Base-by-base conservation (phyloP, 2,888 invertebrate species). In the Melipona bicolor region DNA sequence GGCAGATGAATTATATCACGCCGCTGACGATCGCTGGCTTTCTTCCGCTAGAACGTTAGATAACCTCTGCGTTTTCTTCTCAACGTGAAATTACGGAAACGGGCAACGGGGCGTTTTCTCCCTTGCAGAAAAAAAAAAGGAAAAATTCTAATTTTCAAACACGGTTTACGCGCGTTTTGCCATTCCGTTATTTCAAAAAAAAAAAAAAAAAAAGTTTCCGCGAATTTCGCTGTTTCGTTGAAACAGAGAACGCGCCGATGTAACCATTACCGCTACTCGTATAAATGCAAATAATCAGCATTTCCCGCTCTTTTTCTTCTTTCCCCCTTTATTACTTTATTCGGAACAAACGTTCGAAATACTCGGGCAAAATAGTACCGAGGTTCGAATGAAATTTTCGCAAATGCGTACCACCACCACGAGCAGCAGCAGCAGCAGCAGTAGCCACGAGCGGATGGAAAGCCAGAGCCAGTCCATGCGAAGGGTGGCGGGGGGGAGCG, bases 351-450 rank as follows among this genome's bases (percentile, higher is more conserved):
- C 17, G 9, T 24, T 9, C 17, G 24, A 24, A 61, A 52, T 17
- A 52, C 52, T 5, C 52, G 52, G 19, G 17, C 52, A 17, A 11
- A 21, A 56, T 6, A 56, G 21, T 21, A 32, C 21, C 17, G 2
- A 43, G 43, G 43, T 43, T 9, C 43, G 43, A 43, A 61, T 24
- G 17, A n/a, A 68, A 81, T 62, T 75, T 67, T 81, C 71, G 32
- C 67, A 61, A 43, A 43, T 9, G 15, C 56, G 19, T 49, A 24
- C 36, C 43, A 43, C 9, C 43, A 43, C 36, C 36, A 36, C 36
- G 0, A 27, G 1, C 27, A 27, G 1, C 27, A 43, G 1, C 43
- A 43, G 1, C 9, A 43, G 6, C 0, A 32, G 32, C 36, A 36
- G 43, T 36, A 52, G 69, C 21, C 3, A 24, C n/a, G n/a, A 49